phyloP scores from a whole-genome alignment of 1,140 invertebrate genomes.

The Eumaeus atala region DNA sequence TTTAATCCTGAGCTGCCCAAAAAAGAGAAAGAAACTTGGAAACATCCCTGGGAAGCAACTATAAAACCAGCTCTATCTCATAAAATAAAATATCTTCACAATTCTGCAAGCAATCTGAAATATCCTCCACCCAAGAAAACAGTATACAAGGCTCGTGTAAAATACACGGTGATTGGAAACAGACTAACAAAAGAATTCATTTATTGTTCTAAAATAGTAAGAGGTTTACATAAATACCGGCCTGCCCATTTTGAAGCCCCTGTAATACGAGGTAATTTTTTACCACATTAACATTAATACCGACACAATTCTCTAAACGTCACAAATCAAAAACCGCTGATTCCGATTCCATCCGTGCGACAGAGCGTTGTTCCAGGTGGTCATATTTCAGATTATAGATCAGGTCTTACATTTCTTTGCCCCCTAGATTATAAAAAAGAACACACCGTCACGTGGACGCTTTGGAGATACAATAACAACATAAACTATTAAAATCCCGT shows the following conservation, averaged over 20 bases:
- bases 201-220: constrained; percentile 45
- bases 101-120: constrained; percentile 46
- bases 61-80: constrained; percentile 38
- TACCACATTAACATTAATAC: constrained; percentile 6
- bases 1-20: constrained; percentile 1
- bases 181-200: constrained; percentile 53
- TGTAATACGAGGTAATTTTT: constrained; percentile 43
- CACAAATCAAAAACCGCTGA: too few relatives aligned
- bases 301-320: too few relatives aligned
- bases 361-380: too few relatives aligned
- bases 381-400: too few relatives aligned
- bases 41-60: constrained; percentile 48
- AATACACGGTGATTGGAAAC: constrained; percentile 53
- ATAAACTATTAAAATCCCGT: too few relatives aligned
- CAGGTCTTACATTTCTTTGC: too few relatives aligned
- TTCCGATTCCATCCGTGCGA: too few relatives aligned
- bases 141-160: constrained; percentile 26
- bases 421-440: too few relatives aligned
- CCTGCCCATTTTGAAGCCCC: constrained; percentile 43
- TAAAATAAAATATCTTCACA: constrained; percentile 47
- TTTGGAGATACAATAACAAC: too few relatives aligned
- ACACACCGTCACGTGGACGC: too few relatives aligned
- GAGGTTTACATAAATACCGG: constrained; percentile 52
- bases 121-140: constrained; percentile 33
- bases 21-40: constrained; percentile 19